These are phyloP conservation scores for Peromyscus maniculatus DNA, from an alignment of 2,113 vertebrate genomes.

Conservation along the genomic window DNA sequence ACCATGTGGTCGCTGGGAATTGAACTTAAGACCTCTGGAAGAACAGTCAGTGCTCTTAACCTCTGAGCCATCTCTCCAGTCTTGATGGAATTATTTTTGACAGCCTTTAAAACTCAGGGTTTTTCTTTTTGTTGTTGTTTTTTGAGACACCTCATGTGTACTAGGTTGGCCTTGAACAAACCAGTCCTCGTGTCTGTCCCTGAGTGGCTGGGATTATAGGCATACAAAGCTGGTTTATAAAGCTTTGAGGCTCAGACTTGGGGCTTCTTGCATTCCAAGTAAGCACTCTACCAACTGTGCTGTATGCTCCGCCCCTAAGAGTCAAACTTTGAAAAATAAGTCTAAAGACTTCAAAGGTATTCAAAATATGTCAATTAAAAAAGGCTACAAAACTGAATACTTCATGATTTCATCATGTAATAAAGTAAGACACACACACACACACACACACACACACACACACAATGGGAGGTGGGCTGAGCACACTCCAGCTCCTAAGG, in stretches of 20 bases:
- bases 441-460: neutral
- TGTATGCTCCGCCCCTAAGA: neutral
- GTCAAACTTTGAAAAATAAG: neutral
- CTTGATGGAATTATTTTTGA: neutral
- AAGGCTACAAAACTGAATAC: neutral
- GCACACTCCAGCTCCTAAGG: neutral
- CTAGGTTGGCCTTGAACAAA: neutral
- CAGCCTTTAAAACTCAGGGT: slow-evolving; percentile 10
- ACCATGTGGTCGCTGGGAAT: too few species aligned
- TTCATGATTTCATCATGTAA: neutral
- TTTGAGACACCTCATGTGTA: neutral
- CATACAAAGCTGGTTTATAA: too few species aligned
- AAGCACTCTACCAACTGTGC: neutral
- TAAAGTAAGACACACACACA: neutral
- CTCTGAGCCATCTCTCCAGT: too few species aligned
- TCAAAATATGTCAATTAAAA: neutral
- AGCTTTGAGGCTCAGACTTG: neutral
- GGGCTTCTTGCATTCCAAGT: neutral
- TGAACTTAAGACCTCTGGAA: too few species aligned
- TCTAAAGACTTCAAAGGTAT: neutral
- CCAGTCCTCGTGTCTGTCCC: neutral
- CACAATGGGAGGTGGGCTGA: neutral
- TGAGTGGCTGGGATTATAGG: neutral
- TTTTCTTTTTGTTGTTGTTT: neutral
- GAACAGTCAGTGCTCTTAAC: too few species aligned